These are phyloP conservation scores for Tragulus kanchil DNA, from an alignment of 2,113 vertebrate genomes.

Conservation along the genomic window DNA sequence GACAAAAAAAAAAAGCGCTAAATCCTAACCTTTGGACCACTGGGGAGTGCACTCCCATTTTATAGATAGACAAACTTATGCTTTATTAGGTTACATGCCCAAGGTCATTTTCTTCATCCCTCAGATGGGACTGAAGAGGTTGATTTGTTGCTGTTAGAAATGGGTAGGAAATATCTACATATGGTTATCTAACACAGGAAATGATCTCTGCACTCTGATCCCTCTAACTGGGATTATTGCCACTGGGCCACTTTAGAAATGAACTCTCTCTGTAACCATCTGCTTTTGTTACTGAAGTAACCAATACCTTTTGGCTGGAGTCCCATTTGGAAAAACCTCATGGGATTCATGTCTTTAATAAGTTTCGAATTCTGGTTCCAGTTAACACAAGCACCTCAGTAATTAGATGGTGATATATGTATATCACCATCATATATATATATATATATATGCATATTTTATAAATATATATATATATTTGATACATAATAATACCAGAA, in stretches of 20 bases:
- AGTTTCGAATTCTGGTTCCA: slow-evolving; percentile 47
- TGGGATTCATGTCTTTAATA: slow-evolving; percentile 26
- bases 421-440: background rate
- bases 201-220: background rate
- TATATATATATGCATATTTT: too few relatives aligned
- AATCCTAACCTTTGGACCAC: background rate
- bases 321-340: slow-evolving; percentile 46
- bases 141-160: background rate
- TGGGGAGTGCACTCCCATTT: background rate
- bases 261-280: slow-evolving; percentile 18
- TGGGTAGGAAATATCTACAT: background rate
- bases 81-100: background rate
- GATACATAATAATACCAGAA: background rate
- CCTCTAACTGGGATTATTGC: slow-evolving; percentile 36
- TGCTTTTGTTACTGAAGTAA: slow-evolving; percentile 43
- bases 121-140: background rate
- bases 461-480: background rate
- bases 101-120: background rate
- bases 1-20: background rate
- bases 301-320: slow-evolving; percentile 36
- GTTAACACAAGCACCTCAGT: background rate
- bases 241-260: slow-evolving; percentile 59
- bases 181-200: background rate
- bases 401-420: background rate
- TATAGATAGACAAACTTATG: background rate